A percentile compares a stretch with the other conserved stretches of the same genome.
Conservation (phyloP, 2,888 invertebrate genomes). For the Crocallis elinguaria region DNA sequence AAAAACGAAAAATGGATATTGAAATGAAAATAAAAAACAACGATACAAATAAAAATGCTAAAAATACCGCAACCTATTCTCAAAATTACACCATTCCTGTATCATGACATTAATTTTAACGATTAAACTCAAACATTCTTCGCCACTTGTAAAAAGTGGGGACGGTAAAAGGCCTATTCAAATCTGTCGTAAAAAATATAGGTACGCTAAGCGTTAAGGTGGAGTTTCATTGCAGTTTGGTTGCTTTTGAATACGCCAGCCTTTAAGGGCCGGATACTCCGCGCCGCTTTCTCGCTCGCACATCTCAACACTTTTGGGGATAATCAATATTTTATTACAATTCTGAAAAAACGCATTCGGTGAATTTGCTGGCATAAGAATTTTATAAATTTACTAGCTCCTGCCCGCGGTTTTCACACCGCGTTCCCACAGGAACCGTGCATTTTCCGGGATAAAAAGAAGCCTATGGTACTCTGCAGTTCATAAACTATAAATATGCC, state of each 20-base stretch:
- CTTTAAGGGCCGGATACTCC: too few relatives aligned
- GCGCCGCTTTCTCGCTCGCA: too few relatives aligned
- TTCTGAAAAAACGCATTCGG: too few relatives aligned
- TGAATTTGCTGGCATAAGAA: too few relatives aligned
- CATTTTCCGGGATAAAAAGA: too few relatives aligned
- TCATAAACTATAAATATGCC: too few relatives aligned
- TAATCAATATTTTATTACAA: too few relatives aligned
- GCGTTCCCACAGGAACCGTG: too few relatives aligned
- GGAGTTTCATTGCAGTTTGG: not conserved
- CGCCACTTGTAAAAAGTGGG: conserved; percentile 55
- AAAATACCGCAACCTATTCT: conserved; percentile 18
- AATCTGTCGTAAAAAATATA: conserved; percentile 69
- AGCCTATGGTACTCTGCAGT: too few relatives aligned
- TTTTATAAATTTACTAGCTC: too few relatives aligned
- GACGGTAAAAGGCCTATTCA: conserved; percentile 58
- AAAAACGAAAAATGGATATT: not conserved
- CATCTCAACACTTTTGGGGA: too few relatives aligned
- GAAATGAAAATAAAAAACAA: not conserved
- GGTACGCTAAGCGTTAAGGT: conserved; percentile 26
- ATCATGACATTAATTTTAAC: conserved; percentile 80
- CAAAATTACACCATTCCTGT: conserved; percentile 48
- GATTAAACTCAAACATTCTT: conserved; percentile 63
- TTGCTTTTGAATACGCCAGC: not conserved
- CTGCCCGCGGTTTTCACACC: too few relatives aligned
- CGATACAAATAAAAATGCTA: conserved; percentile 27